Conservation (phyloP, 1,140 invertebrate species). For the Melanaphis sacchari region DNA sequence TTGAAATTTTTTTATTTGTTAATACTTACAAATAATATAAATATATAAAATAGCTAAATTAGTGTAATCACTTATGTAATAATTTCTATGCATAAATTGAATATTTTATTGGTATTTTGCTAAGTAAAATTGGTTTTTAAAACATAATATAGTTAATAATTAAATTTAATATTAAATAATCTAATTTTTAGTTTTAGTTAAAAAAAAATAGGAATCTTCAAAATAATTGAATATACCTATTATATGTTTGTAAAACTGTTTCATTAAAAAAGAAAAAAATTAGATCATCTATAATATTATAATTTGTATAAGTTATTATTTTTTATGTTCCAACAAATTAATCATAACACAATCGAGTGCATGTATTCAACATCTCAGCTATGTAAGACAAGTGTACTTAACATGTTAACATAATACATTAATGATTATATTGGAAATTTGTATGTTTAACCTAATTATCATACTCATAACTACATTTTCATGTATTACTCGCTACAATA, state of each 20-base stretch:
- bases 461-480: constrained; percentile 13
- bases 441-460: not conserved
- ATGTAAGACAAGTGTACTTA: not conserved
- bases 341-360: not conserved
- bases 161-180: not conserved
- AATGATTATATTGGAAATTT: not conserved
- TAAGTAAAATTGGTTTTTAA: not conserved
- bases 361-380: not conserved
- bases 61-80: constrained; percentile 10
- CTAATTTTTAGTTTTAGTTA: constrained; percentile 14
- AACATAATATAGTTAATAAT: not conserved
- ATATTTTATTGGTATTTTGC: not conserved
- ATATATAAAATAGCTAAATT: not conserved
- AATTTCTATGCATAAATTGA: not conserved
- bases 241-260: not conserved
- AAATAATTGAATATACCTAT: not conserved
- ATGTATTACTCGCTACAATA: not conserved
- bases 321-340: constrained; percentile 8
- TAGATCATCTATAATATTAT: not conserved
- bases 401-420: not conserved
- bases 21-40: not conserved
- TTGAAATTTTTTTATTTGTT: not conserved
- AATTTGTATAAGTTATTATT: not conserved
- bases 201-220: not conserved
- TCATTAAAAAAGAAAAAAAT: not conserved